Evolutionary conservation across 2,888 invertebrate genomes (phyloP).

Genomic region (Mythimna ferrago): DNA sequence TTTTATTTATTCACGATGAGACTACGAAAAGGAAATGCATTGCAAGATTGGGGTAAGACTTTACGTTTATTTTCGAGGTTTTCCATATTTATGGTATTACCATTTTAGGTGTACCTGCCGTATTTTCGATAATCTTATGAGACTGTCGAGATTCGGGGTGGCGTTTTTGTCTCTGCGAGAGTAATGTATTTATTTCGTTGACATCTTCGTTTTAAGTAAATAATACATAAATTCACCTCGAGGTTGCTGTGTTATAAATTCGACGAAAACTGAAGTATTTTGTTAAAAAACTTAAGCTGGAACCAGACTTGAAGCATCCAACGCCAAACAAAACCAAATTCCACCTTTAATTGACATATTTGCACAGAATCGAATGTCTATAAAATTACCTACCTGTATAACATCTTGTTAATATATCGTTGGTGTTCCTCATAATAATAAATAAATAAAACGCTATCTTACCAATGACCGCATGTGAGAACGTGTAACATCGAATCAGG

Average conservation of each 20-base stretch:
- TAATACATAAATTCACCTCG: neutral
- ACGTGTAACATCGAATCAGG: neutral
- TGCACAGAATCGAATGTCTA: no score
- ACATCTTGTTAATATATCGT: no score
- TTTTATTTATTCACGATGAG: slow-evolving; percentile 60
- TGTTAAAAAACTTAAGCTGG: neutral
- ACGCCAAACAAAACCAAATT: no score
- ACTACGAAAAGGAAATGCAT: slow-evolving; percentile 42
- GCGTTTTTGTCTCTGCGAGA: neutral
- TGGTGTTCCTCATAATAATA: no score
- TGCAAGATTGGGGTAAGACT: slow-evolving; percentile 33
- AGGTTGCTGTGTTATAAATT: neutral
- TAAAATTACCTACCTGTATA: no score
- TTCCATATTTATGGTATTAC: slow-evolving; percentile 40
- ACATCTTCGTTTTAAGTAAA: neutral
- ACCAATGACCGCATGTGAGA: neutral
- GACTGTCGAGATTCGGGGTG: neutral
- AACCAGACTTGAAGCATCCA: neutral
- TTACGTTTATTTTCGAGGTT: slow-evolving; percentile 42
- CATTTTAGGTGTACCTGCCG: slow-evolving; percentile 15
- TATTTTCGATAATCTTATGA: slow-evolving; percentile 44
- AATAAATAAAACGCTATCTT: neutral
- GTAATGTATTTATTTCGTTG: neutral
- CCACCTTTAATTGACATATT: no score
- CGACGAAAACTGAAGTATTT: neutral